phyloP scores from a whole-genome alignment of 1,140 invertebrate genomes.

The Whitmania pigra region DNA sequence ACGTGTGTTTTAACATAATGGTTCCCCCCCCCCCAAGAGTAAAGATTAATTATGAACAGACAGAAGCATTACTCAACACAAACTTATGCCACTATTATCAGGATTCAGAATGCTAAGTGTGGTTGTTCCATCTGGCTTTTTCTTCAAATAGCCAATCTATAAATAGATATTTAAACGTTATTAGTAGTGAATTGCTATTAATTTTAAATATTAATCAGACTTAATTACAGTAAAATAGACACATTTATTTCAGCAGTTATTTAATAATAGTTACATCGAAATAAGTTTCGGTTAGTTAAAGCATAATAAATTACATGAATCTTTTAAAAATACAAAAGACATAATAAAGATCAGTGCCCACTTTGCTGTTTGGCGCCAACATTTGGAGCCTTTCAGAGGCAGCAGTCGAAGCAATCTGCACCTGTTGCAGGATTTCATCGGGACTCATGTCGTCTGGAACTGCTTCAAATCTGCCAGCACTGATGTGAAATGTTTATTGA shows the following conservation, averaged over 20 bases:
- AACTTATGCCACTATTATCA: conserved; percentile 45
- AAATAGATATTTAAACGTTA: too few species aligned
- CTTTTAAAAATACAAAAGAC: not conserved
- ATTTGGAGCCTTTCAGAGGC: conserved; percentile 53
- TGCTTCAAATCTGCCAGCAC: conserved; percentile 57
- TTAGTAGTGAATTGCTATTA: too few species aligned
- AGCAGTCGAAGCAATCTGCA: conserved; percentile 52
- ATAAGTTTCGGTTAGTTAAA: too few species aligned
- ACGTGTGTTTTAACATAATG: not conserved
- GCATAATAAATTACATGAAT: not conserved
- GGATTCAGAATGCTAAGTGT: conserved; percentile 74
- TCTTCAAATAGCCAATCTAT: conserved; percentile 65
- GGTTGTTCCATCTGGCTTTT: conserved; percentile 68
- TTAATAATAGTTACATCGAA: too few species aligned
- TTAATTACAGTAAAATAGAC: too few species aligned
- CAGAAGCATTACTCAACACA: conserved; percentile 36
- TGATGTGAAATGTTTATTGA: not conserved
- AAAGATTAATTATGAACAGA: not conserved
- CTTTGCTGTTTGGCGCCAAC: conserved; percentile 44
- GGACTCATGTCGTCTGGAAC: conserved; percentile 64
- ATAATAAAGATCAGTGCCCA: conserved; percentile 17
- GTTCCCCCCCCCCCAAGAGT: too few species aligned
- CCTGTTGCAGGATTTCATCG: conserved; percentile 64
- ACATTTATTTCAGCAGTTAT: too few species aligned
- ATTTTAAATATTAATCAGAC: too few species aligned